phyloP scores from a whole-genome alignment of 2,113 vertebrate species.

The Mionectes macconnelli region DNA sequence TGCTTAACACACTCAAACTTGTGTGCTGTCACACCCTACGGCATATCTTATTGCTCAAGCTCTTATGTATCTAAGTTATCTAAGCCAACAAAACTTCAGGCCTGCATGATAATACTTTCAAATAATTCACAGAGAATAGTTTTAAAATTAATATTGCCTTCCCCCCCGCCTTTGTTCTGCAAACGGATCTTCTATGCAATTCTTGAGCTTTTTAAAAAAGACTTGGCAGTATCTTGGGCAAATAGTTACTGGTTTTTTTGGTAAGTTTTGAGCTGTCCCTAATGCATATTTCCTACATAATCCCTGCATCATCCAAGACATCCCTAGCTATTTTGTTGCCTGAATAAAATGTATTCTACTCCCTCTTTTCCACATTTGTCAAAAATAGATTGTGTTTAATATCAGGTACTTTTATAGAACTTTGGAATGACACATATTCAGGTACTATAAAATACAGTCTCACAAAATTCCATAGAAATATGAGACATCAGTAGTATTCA shows the following conservation, averaged over 20 bases:
- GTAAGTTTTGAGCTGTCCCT: neutral
- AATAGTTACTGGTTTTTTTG: neutral
- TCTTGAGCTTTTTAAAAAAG: neutral
- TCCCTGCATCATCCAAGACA: neutral
- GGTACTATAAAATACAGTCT: neutral
- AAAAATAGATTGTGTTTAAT: neutral
- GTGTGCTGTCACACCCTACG: neutral
- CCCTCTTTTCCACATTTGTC: neutral
- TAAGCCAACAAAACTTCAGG: neutral
- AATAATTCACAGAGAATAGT: neutral
- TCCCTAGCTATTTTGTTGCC: neutral
- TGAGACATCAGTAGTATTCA: neutral
- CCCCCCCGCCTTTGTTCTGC: neutral
- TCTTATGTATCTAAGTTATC: neutral
- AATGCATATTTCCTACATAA: neutral
- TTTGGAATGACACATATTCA: neutral
- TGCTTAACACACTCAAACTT: slow-evolving; percentile 10
- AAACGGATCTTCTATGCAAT: neutral
- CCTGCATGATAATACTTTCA: neutral
- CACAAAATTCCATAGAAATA: neutral
- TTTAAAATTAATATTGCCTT: neutral
- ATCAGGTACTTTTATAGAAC: neutral
- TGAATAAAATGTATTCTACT: neutral
- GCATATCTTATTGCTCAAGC: neutral
- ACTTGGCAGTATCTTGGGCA: neutral